Evolutionary conservation across 2,113 vertebrate species (phyloP), one percentile per base, ranked within the genome.

Genomic region (Forbesichthys agassizii): DNA sequence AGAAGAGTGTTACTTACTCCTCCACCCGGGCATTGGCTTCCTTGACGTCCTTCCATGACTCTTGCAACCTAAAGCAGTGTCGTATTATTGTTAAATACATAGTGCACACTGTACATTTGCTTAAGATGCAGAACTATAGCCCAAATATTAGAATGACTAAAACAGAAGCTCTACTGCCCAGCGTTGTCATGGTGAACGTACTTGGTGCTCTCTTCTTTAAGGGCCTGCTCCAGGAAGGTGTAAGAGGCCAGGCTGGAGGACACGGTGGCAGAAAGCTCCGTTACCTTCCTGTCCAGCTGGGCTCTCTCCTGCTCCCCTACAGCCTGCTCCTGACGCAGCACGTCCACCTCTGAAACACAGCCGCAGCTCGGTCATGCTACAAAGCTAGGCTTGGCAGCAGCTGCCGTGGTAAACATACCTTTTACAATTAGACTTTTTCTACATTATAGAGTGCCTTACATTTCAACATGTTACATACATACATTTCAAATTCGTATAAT

Each of bases 171-270:
- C 36, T 42, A 5, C 36, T 42, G 36, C 36, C 36, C 7, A 8
- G 36, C 7, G 36, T 42, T 42, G 36, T 42, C 36, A 4, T 53
- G 3, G 6, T 11, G 46, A 6, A 69, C 86, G 48, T 87, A 94
- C 93, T 89, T 91, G 51, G 80, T 84, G 3, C 70, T 91, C 73
- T 91, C 88, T 6, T 83, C 81, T 16, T 77, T 75, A 0, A 93
- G 83, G 3, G 91, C 79, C 60, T 93, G 89, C 78, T 94, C 90
- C 66, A 94, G 77, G 66, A 93, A 93, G 59, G 90, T 61, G 61
- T 92, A 90, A n/a, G 93, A 93, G 0, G 93, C 92, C 55, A 93
- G 60, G 0, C 88, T 85, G 66, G 93, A 93, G n/a, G 89, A 91
- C 57, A 93, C 63, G 0, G 89, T 91, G 11, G 91, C 91, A 1